A percentile compares a stretch with the other conserved stretches of the same genome.
These are phyloP conservation scores for Lophius piscatorius DNA, from an alignment of 2,113 vertebrate species.

Conservation along the genomic window DNA sequence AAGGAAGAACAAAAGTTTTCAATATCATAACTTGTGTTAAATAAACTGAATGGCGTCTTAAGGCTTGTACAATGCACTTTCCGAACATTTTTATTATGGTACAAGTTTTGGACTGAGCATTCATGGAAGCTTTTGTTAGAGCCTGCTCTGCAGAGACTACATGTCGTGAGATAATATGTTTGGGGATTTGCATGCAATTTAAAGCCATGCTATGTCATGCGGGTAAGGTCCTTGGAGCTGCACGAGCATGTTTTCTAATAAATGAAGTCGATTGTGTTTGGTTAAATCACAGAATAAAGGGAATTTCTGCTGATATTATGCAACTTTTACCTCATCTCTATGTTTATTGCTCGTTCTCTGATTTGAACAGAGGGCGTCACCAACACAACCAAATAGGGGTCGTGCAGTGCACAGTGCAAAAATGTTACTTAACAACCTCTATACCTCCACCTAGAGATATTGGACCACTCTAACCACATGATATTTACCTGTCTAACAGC, in stretches of 20 bases:
- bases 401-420: constrained; percentile 2
- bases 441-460: not conserved
- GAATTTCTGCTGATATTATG: not conserved
- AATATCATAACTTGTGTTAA: not conserved
- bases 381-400: not conserved
- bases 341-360: not conserved
- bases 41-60: not conserved
- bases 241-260: constrained; percentile 31
- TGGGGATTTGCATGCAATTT: constrained; percentile 49
- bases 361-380: constrained; percentile 7
- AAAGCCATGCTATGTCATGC: constrained; percentile 72
- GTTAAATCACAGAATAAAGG: constrained; percentile 8
- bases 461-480: not conserved
- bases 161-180: constrained; percentile 55
- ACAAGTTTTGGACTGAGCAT: not conserved
- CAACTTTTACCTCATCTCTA: not conserved
- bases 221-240: constrained; percentile 28
- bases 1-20: too few species aligned
- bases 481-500: constrained; percentile 23
- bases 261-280: constrained; percentile 25
- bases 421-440: constrained; percentile 28
- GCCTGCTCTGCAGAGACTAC: constrained; percentile 10
- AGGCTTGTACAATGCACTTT: constrained; percentile 1
- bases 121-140: constrained; percentile 6
- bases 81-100: not conserved